Conservation (phyloP, 2,888 invertebrate species). For the Eupithecia centaureata region DNA sequence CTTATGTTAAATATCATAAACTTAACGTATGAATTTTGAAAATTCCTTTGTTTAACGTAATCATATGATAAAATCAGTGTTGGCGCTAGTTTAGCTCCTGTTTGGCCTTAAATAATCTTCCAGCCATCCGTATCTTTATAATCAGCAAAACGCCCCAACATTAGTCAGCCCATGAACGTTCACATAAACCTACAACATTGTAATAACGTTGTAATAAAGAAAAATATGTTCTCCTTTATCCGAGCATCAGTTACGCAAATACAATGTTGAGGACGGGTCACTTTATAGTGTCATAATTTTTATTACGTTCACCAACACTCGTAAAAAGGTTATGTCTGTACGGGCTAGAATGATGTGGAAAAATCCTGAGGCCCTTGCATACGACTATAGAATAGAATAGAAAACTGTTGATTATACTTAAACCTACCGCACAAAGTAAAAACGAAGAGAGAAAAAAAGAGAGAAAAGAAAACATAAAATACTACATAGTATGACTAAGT, state of each 20-base stretch:
- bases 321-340: slow-evolving; percentile 31
- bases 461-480: no score
- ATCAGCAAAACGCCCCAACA: background rate
- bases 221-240: slow-evolving; percentile 22
- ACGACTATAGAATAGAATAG: no score
- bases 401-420: no score
- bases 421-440: no score
- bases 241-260: slow-evolving; percentile 17
- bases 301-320: slow-evolving; percentile 20
- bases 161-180: slow-evolving; percentile 9
- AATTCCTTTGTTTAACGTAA: no score
- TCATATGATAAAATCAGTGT: no score
- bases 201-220: slow-evolving; percentile 16
- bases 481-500: no score
- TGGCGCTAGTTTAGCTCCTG: no score
- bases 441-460: no score
- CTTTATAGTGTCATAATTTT: slow-evolving; percentile 32
- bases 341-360: slow-evolving; percentile 12
- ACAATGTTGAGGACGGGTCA: slow-evolving; percentile 28
- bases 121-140: background rate
- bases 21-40: no score
- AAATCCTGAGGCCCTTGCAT: background rate
- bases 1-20: no score
- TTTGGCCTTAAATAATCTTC: no score
- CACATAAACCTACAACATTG: slow-evolving; percentile 13